phyloP scores from a whole-genome alignment of 1,140 invertebrate genomes.

The Medauroidea extradentata region DNA sequence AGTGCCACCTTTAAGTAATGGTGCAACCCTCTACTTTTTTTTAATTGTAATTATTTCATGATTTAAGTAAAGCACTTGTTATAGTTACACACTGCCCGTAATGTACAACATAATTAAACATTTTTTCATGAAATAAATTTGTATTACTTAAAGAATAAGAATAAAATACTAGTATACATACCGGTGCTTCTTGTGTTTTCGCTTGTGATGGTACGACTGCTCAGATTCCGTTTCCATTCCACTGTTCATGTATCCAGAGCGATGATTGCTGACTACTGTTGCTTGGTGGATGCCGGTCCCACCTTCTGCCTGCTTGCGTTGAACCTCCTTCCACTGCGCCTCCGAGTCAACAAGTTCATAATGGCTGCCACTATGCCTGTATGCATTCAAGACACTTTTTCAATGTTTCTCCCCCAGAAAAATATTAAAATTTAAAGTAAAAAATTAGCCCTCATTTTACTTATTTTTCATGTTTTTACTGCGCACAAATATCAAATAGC shows the following conservation, averaged over 20 bases:
- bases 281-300: conserved; percentile 59
- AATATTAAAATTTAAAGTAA: neutral
- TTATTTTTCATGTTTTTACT: too few relatives aligned
- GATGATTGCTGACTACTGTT: conserved; percentile 50
- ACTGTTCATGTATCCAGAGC: conserved; percentile 42
- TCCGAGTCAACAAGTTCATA: conserved; percentile 79
- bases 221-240: conserved; percentile 49
- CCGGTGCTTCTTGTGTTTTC: conserved; percentile 64
- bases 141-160: too few relatives aligned
- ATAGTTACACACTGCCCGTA: too few relatives aligned
- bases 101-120: too few relatives aligned
- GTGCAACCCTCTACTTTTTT: too few relatives aligned
- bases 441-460: too few relatives aligned
- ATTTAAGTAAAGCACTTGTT: too few relatives aligned
- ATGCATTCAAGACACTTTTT: conserved; percentile 2
- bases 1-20: too few relatives aligned
- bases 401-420: conserved; percentile 4
- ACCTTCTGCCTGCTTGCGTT: conserved; percentile 62
- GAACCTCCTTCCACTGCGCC: conserved; percentile 80
- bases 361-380: conserved; percentile 30
- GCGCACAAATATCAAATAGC: too few relatives aligned
- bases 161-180: too few relatives aligned
- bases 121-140: too few relatives aligned
- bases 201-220: conserved; percentile 47
- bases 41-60: too few relatives aligned